phyloP scores from a whole-genome alignment of 2,113 vertebrate genomes.

The Pseudonaja textilis region DNA sequence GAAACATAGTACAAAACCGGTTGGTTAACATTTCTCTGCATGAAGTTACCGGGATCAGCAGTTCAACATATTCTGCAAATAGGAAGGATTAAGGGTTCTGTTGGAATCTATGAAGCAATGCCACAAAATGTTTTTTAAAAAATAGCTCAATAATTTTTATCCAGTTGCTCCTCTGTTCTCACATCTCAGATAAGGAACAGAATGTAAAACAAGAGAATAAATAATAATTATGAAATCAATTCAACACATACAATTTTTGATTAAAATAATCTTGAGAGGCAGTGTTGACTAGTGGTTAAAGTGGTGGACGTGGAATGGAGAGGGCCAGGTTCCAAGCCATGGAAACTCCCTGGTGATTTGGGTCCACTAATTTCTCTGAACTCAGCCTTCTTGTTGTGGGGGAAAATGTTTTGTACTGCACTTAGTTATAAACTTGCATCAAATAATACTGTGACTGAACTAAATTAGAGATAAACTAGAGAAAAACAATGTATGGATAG shows the following conservation, averaged over 20 bases:
- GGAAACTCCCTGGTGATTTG: neutral
- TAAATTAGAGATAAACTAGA: neutral
- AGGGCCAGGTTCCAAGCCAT: neutral
- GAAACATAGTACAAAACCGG: slow-evolving; percentile 21
- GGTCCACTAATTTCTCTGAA: neutral
- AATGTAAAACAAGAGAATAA: neutral
- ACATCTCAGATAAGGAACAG: neutral
- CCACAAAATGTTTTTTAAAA: neutral
- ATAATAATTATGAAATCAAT: neutral
- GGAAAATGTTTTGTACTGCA: neutral
- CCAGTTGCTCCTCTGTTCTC: neutral
- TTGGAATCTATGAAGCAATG: neutral
- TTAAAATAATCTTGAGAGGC: neutral
- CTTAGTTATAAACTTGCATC: neutral
- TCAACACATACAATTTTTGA: neutral
- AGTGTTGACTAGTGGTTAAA: neutral
- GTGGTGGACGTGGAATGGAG: neutral
- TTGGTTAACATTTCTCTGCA: slow-evolving; percentile 29
- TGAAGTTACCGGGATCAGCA: slow-evolving; percentile 21
- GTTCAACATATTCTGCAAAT: neutral
- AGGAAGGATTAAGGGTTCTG: neutral
- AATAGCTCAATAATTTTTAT: neutral
- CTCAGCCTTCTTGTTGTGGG: neutral
- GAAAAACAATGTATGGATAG: neutral
- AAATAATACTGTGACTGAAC: neutral